Evolutionary conservation across 2,888 invertebrate species (phyloP).

Genomic region (Ectemnius cavifrons): DNA sequence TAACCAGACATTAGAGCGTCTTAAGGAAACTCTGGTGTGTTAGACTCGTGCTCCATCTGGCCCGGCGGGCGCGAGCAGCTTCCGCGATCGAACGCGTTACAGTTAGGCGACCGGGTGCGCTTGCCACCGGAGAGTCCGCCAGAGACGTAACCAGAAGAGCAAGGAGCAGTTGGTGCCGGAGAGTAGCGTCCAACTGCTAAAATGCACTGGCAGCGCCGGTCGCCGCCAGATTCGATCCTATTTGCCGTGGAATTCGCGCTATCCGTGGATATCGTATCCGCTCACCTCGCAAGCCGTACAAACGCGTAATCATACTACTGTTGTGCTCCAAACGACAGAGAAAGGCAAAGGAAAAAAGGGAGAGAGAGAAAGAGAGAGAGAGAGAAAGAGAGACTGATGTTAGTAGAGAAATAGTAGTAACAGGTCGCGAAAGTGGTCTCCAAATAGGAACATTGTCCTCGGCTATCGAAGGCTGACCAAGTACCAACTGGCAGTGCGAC

Average conservation of each 20-base stretch:
- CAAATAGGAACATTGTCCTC: background rate
- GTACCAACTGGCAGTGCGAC: background rate
- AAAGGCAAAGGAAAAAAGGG: background rate
- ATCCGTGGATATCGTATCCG: slow-evolving; percentile 9
- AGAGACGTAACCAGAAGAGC: background rate
- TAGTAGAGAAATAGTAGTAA: background rate
- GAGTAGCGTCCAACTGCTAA: background rate
- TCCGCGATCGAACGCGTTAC: slow-evolving; percentile 32
- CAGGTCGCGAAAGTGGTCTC: slow-evolving; percentile 2
- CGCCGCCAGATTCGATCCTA: background rate
- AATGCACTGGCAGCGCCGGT: background rate
- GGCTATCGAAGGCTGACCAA: too few species aligned
- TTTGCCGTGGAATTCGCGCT: background rate
- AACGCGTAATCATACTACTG: slow-evolving; percentile 11
- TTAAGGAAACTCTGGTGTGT: background rate
- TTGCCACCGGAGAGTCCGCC: background rate
- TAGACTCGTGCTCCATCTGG: background rate
- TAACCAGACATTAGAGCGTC: background rate
- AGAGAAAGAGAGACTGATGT: background rate
- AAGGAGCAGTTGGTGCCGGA: background rate
- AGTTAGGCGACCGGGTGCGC: slow-evolving; percentile 21
- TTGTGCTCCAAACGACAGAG: background rate
- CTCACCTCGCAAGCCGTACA: background rate
- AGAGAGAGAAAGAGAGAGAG: background rate
- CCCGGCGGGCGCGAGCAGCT: slow-evolving; percentile 6